phyloP scores from a whole-genome alignment of 1,140 invertebrate genomes.

The Luehdorfia chinensis region DNA sequence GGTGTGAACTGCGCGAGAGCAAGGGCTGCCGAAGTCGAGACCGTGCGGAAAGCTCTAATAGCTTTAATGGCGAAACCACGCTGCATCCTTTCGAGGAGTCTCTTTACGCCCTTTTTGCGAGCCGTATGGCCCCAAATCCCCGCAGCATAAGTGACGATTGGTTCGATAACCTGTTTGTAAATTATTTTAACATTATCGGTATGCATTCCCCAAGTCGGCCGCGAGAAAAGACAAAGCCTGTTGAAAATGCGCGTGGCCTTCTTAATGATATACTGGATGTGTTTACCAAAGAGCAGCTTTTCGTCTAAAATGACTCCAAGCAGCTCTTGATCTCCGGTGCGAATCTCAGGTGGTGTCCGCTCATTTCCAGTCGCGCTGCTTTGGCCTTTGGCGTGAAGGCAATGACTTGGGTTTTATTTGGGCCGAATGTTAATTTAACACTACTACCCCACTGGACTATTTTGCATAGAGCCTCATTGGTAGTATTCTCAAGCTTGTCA shows the following conservation, averaged over 20 bases:
- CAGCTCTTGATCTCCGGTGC: slow-evolving; percentile 14
- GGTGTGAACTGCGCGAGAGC: background rate
- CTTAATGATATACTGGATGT: slow-evolving; percentile 12
- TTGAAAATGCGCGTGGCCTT: slow-evolving; percentile 23
- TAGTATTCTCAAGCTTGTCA: background rate
- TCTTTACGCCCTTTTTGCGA: background rate
- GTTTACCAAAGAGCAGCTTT: slow-evolving; percentile 14
- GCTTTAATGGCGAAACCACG: background rate
- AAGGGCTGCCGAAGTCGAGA: background rate
- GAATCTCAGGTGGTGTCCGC: background rate
- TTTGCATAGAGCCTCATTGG: slow-evolving; percentile 11
- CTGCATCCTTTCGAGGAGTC: background rate
- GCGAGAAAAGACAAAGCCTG: slow-evolving; percentile 15
- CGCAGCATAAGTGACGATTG: background rate
- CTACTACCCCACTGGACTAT: slow-evolving; percentile 19
- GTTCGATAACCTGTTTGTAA: slow-evolving; percentile 15
- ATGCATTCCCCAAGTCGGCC: slow-evolving; percentile 27
- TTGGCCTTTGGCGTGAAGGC: slow-evolving; percentile 21
- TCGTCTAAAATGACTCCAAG: too few relatives aligned
- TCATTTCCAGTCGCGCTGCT: background rate
- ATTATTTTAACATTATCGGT: slow-evolving; percentile 25
- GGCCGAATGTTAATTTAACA: slow-evolving; percentile 24
- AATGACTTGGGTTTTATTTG: slow-evolving; percentile 20
- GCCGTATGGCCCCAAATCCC: background rate
- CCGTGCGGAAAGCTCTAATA: background rate